These are phyloP conservation scores for Elephantulus edwardii DNA, from an alignment of 2,113 vertebrate genomes.

Conservation along the genomic window DNA sequence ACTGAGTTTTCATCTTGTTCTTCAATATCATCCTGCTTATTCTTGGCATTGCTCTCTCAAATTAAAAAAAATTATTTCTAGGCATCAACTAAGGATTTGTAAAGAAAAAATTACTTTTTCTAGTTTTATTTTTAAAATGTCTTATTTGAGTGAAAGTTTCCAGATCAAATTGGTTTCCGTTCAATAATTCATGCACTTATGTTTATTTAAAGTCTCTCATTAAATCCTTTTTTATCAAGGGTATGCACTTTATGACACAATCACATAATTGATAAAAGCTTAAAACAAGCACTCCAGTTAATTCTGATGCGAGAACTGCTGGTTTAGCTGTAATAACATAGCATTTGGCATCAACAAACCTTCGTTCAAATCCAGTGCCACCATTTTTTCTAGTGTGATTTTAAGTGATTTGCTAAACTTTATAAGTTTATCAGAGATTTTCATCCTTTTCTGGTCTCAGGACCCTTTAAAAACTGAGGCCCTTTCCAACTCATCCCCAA, in stretches of 20 bases:
- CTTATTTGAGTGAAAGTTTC: too few species aligned
- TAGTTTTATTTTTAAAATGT: too few species aligned
- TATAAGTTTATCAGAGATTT: background rate
- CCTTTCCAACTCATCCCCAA: too few species aligned
- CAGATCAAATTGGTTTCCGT: too few species aligned
- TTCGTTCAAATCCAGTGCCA: background rate
- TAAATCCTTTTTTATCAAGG: background rate
- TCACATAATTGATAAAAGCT: background rate
- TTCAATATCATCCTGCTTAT: background rate
- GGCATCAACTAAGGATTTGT: constrained; percentile 5
- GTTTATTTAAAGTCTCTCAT: constrained; percentile 4
- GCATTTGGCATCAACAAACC: background rate
- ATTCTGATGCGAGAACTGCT: background rate
- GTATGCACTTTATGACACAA: background rate
- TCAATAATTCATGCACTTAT: too few species aligned
- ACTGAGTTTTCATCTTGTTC: background rate
- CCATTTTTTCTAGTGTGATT: background rate
- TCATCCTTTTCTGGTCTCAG: background rate
- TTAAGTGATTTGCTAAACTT: background rate
- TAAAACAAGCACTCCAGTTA: background rate
- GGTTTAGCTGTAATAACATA: background rate
- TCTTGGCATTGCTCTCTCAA: background rate
- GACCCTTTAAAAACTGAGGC: background rate
- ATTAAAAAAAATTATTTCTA: background rate
- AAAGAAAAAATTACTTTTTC: background rate